Evolutionary conservation across 1,140 invertebrate genomes (phyloP).

Genomic region (Chironomus striatipennis): DNA sequence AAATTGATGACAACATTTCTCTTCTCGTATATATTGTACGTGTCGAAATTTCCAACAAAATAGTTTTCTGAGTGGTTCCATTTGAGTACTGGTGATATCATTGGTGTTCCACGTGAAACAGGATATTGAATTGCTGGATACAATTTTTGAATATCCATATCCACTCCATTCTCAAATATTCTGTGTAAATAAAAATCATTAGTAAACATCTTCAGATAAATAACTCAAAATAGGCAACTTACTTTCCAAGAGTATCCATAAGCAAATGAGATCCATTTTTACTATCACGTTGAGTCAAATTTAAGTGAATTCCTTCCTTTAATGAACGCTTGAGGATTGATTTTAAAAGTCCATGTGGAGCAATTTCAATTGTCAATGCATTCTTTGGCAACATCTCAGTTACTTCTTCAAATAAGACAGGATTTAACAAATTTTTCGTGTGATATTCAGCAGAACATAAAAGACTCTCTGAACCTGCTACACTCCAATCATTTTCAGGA

Average conservation of each 20-base stretch:
- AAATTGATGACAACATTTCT: constrained; percentile 51
- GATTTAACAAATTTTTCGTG: constrained; percentile 79
- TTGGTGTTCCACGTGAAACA: constrained; percentile 67
- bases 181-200: constrained; percentile 29
- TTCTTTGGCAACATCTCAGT: constrained; percentile 64
- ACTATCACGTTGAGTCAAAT: constrained; percentile 68
- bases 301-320: constrained; percentile 54
- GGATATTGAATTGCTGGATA: constrained; percentile 62
- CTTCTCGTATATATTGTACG: constrained; percentile 41
- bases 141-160: constrained; percentile 44
- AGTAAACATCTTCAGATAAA: constrained; percentile 29
- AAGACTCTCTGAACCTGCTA: constrained; percentile 48
- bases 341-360: constrained; percentile 72
- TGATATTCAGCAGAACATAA: constrained; percentile 84
- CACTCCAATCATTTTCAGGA: constrained; percentile 59
- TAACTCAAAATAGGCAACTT: constrained; percentile 33
- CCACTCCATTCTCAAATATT: constrained; percentile 41
- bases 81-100: constrained; percentile 64
- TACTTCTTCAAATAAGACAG: constrained; percentile 81
- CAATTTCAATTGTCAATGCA: constrained; percentile 70
- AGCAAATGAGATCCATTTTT: constrained; percentile 63
- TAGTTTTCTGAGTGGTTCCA: constrained; percentile 87
- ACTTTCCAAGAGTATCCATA: constrained; percentile 62
- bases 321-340: constrained; percentile 56
- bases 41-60: constrained; percentile 39